phyloP scores from a whole-genome alignment of 2,888 invertebrate genomes.

The Sabatieria punctata region DNA sequence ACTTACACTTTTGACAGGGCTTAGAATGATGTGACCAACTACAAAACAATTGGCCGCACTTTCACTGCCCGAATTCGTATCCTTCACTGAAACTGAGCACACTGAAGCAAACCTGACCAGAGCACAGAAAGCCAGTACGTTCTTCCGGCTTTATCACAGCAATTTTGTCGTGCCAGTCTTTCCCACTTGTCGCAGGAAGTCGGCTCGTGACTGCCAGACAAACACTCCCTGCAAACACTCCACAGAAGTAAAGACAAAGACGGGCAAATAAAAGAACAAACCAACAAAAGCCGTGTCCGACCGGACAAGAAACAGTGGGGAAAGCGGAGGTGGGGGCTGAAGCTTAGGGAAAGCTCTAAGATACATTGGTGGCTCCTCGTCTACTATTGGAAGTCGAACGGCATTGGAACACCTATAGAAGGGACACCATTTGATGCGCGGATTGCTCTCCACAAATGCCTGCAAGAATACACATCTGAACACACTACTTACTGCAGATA shows the following conservation, averaged over 20 bases:
- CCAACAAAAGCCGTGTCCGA: conserved; percentile 53
- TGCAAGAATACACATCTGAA: too few relatives aligned
- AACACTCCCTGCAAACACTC: conserved; percentile 38
- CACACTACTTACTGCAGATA: too few relatives aligned
- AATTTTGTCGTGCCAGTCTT: conserved; percentile 45
- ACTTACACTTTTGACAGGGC: conserved; percentile 51
- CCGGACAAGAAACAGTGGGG: conserved; percentile 52
- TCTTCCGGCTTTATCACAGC: conserved; percentile 49
- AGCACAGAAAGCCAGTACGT: conserved; percentile 18
- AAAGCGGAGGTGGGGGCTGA: conserved; percentile 35
- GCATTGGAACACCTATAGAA: conserved; percentile 49
- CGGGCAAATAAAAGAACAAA: conserved; percentile 22
- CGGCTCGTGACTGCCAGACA: conserved; percentile 49
- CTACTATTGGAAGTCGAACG: conserved; percentile 43
- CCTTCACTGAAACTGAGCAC: conserved; percentile 11
- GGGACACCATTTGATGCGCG: conserved; percentile 53
- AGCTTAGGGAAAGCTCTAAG: conserved; percentile 11
- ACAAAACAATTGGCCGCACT: conserved; percentile 47
- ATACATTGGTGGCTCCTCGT: conserved; percentile 9
- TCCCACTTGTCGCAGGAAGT: conserved; percentile 49
- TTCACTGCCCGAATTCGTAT: conserved; percentile 32
- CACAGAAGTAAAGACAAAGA: not conserved
- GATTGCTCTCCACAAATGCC: conserved; percentile 54
- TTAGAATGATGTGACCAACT: too few relatives aligned
- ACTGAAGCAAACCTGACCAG: too few relatives aligned